Percentiles rank a stretch among this genome's conserved stretches.
Evolutionary conservation across 2,797 vertebrate species (phyloP).

Genomic region (Syngnathus rostellatus): DNA sequence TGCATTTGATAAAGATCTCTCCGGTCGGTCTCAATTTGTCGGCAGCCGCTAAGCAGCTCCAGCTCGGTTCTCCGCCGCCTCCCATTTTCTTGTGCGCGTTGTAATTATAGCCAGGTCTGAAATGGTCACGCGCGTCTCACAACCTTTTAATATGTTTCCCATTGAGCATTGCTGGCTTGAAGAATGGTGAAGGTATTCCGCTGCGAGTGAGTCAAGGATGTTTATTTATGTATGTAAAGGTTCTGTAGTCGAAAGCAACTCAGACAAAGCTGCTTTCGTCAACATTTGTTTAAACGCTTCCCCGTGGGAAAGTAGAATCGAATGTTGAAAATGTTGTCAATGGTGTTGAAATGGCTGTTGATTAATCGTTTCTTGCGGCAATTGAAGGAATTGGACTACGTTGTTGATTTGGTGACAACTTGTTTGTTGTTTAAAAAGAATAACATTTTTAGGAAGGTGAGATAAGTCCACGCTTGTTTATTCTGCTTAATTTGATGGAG

Average conservation of each 20-base stretch:
- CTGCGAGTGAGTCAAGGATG: slow-evolving; percentile 42
- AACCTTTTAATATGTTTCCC: slow-evolving; percentile 47
- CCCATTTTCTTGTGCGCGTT: slow-evolving; percentile 61
- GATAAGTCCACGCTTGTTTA: too few species aligned
- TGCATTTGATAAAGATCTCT: slow-evolving; percentile 67
- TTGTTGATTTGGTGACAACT: not conserved
- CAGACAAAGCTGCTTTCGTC: slow-evolving; percentile 33
- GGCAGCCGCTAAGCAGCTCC: slow-evolving; percentile 62
- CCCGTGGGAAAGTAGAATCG: slow-evolving; percentile 27
- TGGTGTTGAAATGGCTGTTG: not conserved
- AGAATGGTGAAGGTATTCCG: slow-evolving; percentile 38
- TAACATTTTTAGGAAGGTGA: too few species aligned
- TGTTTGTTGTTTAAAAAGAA: too few species aligned
- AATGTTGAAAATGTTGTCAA: not conserved
- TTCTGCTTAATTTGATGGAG: too few species aligned
- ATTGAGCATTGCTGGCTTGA: slow-evolving; percentile 38
- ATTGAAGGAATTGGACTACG: not conserved
- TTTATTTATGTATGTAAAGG: slow-evolving; percentile 45
- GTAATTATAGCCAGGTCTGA: slow-evolving; percentile 62
- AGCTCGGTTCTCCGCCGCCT: slow-evolving; percentile 60
- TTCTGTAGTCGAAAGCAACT: slow-evolving; percentile 25
- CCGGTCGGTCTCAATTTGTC: slow-evolving; percentile 59
- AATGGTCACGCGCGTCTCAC: slow-evolving; percentile 23
- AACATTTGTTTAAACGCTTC: slow-evolving; percentile 34
- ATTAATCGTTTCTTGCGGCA: not conserved